Percentiles rank a stretch among this genome's conserved stretches.
phyloP scores from a whole-genome alignment of 2,113 vertebrate species.

The Chroicocephalus ridibundus region DNA sequence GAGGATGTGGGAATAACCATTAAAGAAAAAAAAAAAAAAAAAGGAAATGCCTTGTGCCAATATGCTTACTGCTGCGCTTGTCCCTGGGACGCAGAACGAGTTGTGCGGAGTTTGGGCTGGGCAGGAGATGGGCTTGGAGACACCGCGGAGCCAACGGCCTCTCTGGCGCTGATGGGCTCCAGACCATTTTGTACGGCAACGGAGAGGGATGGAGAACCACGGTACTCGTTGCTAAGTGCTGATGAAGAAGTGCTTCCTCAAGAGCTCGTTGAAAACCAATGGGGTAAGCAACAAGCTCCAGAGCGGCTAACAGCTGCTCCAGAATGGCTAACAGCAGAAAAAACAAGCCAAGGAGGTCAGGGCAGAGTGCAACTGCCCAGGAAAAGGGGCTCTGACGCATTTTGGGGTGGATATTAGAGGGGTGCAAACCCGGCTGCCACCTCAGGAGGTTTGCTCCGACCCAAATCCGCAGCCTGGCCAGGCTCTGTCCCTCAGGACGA shows the following conservation, averaged over 20 bases:
- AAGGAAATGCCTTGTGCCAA: background rate
- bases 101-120: background rate
- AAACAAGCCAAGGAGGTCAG: background rate
- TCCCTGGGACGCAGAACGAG: background rate
- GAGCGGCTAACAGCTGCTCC: background rate
- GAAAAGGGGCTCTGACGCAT: accelerated
- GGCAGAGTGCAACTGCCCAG: background rate
- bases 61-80: background rate
- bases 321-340: background rate
- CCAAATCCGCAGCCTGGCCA: background rate
- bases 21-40: background rate
- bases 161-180: background rate
- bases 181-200: accelerated
- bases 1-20: conserved; percentile 41
- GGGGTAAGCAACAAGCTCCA: background rate
- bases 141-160: background rate
- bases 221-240: background rate
- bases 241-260: background rate
- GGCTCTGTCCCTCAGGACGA: background rate
- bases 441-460: background rate
- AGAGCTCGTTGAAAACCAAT: background rate
- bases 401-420: background rate
- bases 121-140: background rate
- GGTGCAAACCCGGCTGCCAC: background rate
- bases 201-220: background rate